Percentiles rank a stretch among this genome's conserved stretches.
phyloP scores from a whole-genome alignment of 2,113 vertebrate genomes.

The Nothocercus nigrocapillus region DNA sequence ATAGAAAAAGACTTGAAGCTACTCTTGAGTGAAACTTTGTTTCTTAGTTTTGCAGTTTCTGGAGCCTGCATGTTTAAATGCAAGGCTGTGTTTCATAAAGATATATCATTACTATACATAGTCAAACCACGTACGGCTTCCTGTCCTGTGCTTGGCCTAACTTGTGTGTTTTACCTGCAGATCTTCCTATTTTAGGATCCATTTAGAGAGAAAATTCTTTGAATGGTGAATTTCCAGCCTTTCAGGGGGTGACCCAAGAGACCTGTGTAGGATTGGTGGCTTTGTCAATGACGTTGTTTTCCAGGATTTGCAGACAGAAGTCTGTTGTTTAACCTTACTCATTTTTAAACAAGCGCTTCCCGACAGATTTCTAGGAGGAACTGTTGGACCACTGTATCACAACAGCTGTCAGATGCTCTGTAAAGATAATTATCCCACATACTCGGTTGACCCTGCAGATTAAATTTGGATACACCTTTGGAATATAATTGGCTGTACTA shows the following conservation, averaged over 20 bases:
- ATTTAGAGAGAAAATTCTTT: neutral
- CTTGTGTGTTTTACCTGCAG: neutral
- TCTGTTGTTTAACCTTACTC: neutral
- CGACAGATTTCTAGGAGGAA: neutral
- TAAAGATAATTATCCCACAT: neutral
- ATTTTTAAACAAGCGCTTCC: slow-evolving; percentile 22
- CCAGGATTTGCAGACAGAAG: neutral
- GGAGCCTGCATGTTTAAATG: neutral
- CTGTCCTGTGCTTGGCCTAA: neutral
- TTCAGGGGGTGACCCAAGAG: neutral
- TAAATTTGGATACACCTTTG: slow-evolving; percentile 34
- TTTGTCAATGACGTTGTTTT: neutral
- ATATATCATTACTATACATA: neutral
- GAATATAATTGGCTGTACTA: neutral
- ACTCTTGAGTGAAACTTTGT: neutral
- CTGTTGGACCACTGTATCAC: neutral
- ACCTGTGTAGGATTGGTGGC: neutral
- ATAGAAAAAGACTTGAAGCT: neutral
- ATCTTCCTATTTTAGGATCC: neutral
- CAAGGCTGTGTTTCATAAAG: neutral
- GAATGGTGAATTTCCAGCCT: neutral
- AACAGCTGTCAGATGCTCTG: slow-evolving; percentile 30
- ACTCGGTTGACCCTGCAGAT: neutral
- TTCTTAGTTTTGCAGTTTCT: slow-evolving; percentile 10
- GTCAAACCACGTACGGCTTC: neutral